These are phyloP conservation scores for Colletes collaris DNA, from an alignment of 2,888 invertebrate species.

Conservation along the genomic window DNA sequence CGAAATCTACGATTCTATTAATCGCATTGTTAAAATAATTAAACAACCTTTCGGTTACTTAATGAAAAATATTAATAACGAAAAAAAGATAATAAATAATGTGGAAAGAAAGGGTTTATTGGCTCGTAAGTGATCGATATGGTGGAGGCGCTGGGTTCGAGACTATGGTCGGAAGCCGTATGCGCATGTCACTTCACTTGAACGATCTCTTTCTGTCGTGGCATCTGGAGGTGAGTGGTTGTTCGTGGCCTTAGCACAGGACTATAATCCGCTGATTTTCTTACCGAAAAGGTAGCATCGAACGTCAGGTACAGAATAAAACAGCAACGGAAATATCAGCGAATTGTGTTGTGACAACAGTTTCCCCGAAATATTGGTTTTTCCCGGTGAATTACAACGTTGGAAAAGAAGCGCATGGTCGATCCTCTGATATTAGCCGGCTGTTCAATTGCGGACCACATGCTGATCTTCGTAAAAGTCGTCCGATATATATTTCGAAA, in stretches of 20 bases:
- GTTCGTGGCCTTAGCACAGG: slow-evolving; percentile 68
- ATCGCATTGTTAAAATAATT: neutral
- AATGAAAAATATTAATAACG: neutral
- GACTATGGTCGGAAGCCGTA: slow-evolving; percentile 71
- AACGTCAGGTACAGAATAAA: slow-evolving; percentile 74
- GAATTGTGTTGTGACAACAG: slow-evolving; percentile 73
- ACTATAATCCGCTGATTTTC: slow-evolving; percentile 75
- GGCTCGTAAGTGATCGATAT: slow-evolving; percentile 68
- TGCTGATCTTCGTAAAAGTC: slow-evolving; percentile 27
- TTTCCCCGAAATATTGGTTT: slow-evolving; percentile 61
- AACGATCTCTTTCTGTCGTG: slow-evolving; percentile 82
- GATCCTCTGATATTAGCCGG: slow-evolving; percentile 50
- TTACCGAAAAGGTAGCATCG: slow-evolving; percentile 69
- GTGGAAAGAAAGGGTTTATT: neutral
- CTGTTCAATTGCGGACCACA: slow-evolving; percentile 54
- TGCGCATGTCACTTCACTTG: slow-evolving; percentile 81
- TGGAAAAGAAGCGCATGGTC: slow-evolving; percentile 63
- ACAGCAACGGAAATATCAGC: slow-evolving; percentile 57
- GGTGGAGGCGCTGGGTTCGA: slow-evolving; percentile 71
- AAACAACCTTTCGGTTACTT: neutral
- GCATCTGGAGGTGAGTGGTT: slow-evolving; percentile 83
- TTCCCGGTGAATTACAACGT: slow-evolving; percentile 46
- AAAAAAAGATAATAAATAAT: slow-evolving; percentile 3
- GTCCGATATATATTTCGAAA: neutral
- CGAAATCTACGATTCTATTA: neutral